A percentile compares a stretch with the other conserved stretches of the same genome.
Evolutionary conservation across 1,140 invertebrate genomes (phyloP).

Genomic region (Euglossa dilemma): DNA sequence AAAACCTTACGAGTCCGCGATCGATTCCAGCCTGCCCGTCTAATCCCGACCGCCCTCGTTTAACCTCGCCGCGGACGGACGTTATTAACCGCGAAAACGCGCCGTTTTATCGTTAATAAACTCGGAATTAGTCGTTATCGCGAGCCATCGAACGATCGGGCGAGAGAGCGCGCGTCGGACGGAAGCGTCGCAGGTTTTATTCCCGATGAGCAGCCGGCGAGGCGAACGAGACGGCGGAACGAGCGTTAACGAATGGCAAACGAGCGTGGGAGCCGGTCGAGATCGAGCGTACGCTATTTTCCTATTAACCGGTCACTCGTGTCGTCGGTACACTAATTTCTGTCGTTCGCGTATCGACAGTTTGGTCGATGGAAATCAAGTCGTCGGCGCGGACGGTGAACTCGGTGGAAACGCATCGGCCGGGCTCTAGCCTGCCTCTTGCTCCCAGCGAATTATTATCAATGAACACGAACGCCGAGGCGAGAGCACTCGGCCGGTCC

Average conservation of each 20-base stretch:
- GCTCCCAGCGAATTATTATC: conserved; percentile 28
- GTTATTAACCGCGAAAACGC: not conserved
- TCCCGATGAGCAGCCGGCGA: no score
- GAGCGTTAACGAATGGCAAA: conserved; percentile 10
- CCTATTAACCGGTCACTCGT: not conserved
- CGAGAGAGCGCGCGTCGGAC: no score
- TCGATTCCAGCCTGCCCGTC: not conserved
- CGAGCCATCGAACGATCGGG: not conserved
- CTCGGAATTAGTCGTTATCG: not conserved
- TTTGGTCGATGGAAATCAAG: conserved; percentile 35
- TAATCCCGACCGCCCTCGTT: not conserved
- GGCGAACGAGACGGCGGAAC: not conserved
- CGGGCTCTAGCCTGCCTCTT: not conserved
- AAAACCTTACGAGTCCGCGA: not conserved
- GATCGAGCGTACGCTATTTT: not conserved
- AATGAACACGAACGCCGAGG: conserved; percentile 27
- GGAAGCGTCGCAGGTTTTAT: not conserved
- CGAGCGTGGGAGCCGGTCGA: not conserved
- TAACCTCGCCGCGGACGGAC: not conserved
- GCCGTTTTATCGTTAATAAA: not conserved
- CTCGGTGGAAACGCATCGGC: not conserved
- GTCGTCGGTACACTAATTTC: conserved; percentile 25
- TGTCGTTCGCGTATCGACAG: conserved; percentile 28
- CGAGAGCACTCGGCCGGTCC: not conserved
- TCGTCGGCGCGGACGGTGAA: not conserved